These are phyloP conservation scores for Aleiodes alternator DNA, from an alignment of 2,888 invertebrate species.

Conservation along the genomic window DNA sequence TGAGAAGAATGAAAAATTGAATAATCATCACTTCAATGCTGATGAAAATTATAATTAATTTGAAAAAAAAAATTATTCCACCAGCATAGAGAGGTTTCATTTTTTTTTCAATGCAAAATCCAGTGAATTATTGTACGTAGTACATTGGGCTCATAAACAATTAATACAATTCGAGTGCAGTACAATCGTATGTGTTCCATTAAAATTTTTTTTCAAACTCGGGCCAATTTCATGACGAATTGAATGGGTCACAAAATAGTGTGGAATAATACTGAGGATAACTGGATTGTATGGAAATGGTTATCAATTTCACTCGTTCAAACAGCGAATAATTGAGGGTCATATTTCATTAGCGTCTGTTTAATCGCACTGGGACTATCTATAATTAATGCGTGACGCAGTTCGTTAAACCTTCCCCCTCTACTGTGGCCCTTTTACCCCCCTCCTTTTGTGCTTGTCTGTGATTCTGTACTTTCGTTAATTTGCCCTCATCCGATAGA, in stretches of 20 bases:
- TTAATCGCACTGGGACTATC: conserved; percentile 63
- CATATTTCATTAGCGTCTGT: conserved; percentile 67
- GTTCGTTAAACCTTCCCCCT: conserved; percentile 49
- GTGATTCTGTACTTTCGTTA: conserved; percentile 9
- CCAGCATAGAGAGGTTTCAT: too few relatives aligned
- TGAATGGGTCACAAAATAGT: not conserved
- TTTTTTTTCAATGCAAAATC: too few relatives aligned
- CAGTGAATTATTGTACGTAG: too few relatives aligned
- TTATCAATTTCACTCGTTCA: conserved; percentile 67
- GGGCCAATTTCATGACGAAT: conserved; percentile 34
- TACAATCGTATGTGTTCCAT: not conserved
- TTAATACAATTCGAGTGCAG: not conserved
- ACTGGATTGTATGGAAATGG: conserved; percentile 10
- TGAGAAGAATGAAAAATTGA: too few relatives aligned
- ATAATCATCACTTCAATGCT: too few relatives aligned
- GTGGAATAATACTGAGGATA: not conserved
- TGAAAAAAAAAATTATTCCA: too few relatives aligned
- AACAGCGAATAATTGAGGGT: conserved; percentile 67
- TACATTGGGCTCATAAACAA: too few relatives aligned
- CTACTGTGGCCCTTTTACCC: conserved; percentile 4
- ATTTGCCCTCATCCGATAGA: conserved; percentile 14
- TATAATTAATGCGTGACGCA: conserved; percentile 63
- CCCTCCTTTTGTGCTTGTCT: not conserved
- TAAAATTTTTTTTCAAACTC: not conserved
- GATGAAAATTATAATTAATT: too few relatives aligned